A percentile compares a stretch with the other conserved stretches of the same genome.
These are phyloP conservation scores for Charadrius vociferus DNA, from an alignment of 2,113 vertebrate species.

Conservation along the genomic window DNA sequence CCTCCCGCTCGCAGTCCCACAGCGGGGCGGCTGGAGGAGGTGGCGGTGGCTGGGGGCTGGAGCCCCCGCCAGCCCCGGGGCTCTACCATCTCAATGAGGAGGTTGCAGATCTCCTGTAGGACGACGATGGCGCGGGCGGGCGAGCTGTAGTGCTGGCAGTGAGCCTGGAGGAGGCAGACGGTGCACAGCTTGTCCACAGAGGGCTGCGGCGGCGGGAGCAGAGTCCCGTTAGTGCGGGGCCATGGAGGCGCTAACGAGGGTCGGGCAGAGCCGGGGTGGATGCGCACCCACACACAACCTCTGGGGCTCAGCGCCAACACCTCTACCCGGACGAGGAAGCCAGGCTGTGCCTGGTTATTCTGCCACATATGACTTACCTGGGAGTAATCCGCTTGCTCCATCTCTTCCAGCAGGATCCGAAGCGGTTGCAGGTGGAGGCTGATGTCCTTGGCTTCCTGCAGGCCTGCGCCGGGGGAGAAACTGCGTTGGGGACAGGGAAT, in stretches of 20 bases:
- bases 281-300: accelerated
- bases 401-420: constrained; percentile 67
- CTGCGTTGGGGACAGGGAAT: accelerated
- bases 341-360: background rate
- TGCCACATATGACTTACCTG: background rate
- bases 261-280: accelerated
- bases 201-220: constrained; percentile 62
- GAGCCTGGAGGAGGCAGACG: constrained; percentile 69
- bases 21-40: too few relatives aligned
- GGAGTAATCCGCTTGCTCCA: constrained; percentile 70
- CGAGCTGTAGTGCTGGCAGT: constrained; percentile 70
- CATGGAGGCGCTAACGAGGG: accelerated
- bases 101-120: constrained; percentile 83
- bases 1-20: too few relatives aligned
- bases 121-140: constrained; percentile 70
- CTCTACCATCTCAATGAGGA: constrained; percentile 79
- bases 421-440: constrained; percentile 73
- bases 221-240: accelerated
- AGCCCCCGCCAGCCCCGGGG: background rate
- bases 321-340: accelerated
- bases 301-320: accelerated
- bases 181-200: constrained; percentile 69
- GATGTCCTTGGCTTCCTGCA: constrained; percentile 77
- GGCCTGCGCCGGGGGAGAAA: constrained; percentile 44
- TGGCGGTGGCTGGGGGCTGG: accelerated